phyloP scores from a whole-genome alignment of 35 echinoderm and acorn worm species.

The Strongylocentrotus purpuratus region DNA sequence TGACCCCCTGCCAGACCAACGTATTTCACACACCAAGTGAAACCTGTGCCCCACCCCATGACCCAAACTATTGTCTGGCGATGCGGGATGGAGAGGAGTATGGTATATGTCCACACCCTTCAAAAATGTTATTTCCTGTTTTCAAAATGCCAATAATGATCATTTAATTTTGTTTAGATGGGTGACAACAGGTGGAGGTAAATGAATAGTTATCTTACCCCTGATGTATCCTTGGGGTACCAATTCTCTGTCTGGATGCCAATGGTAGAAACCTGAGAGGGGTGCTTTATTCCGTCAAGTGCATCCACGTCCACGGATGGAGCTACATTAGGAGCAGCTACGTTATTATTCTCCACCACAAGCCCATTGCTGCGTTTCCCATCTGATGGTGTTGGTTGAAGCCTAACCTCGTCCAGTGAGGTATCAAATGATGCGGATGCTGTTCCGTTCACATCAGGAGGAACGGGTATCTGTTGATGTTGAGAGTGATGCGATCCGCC shows the following conservation, averaged over 20 bases:
- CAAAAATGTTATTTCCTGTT: background rate
- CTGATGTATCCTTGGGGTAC: background rate
- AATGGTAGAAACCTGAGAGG: background rate
- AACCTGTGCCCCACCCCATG: no score
- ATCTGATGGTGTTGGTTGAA: background rate
- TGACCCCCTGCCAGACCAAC: no score
- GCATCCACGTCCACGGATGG: background rate
- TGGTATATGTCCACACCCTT: background rate
- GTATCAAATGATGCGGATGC: background rate
- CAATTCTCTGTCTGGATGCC: slow-evolving; percentile 1
- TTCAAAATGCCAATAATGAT: background rate
- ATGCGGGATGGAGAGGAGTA: background rate
- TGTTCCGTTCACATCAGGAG: background rate
- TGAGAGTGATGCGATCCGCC: background rate
- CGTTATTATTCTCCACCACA: background rate
- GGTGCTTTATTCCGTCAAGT: background rate
- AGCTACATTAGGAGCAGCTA: background rate
- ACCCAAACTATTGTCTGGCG: background rate
- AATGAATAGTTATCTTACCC: background rate
- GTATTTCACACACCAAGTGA: no score
- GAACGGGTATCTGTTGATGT: background rate
- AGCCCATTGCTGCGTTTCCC: background rate
- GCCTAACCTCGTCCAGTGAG: background rate
- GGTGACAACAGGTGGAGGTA: background rate
- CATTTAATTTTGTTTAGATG: background rate